phyloP scores from a whole-genome alignment of 2,113 vertebrate genomes.

The Ochotona princeps region DNA sequence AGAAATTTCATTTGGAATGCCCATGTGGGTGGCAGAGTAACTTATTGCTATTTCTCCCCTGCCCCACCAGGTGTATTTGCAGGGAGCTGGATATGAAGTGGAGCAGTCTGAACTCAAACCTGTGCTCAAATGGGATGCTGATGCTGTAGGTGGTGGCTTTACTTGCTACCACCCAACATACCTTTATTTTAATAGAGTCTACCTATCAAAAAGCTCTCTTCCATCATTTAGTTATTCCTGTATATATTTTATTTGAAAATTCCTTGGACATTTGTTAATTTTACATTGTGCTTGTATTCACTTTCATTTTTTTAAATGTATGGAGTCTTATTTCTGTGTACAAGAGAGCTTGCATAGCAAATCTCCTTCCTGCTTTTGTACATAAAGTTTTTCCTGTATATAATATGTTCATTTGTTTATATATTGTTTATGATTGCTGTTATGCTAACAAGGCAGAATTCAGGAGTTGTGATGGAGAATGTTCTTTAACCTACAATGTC shows the following conservation, averaged over 20 bases:
- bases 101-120: too few species aligned
- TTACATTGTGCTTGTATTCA: neutral
- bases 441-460: neutral
- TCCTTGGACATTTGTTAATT: constrained; percentile 9
- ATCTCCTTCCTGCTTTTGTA: constrained; percentile 47
- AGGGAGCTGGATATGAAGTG: too few species aligned
- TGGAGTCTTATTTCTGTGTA: neutral
- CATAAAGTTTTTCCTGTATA: constrained; percentile 41
- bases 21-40: too few species aligned
- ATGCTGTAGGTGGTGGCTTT: too few species aligned
- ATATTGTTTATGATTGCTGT: neutral
- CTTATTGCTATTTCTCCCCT: too few species aligned
- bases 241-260: neutral
- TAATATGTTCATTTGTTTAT: neutral
- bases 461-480: neutral
- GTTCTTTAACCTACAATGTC: neutral
- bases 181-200: constrained; percentile 29
- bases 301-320: neutral
- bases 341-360: neutral
- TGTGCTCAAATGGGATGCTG: too few species aligned
- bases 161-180: neutral
- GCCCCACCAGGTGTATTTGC: too few species aligned
- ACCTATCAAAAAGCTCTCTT: neutral
- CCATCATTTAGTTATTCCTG: neutral
- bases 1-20: too few species aligned